phyloP scores from a whole-genome alignment of 2,888 invertebrate genomes.

The Dione juno region DNA sequence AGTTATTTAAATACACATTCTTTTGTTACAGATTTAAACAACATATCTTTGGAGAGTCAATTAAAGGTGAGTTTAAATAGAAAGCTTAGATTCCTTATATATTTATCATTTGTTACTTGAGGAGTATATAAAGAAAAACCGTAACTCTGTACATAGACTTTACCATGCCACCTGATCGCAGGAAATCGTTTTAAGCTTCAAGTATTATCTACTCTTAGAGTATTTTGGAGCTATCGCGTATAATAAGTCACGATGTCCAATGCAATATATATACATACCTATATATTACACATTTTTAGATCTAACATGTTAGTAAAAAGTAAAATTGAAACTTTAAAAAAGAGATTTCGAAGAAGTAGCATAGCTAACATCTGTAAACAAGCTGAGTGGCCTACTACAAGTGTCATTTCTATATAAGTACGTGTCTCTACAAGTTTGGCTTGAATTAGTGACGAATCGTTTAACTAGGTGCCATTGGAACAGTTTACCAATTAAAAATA shows the following conservation, averaged over 20 bases:
- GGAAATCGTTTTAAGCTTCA: too few species aligned
- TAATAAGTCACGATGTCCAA: too few species aligned
- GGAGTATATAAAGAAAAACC: too few species aligned
- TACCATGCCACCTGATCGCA: too few species aligned
- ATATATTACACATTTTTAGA: too few species aligned
- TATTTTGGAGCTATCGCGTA: too few species aligned
- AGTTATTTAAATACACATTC: background rate
- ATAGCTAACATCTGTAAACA: conserved; percentile 22
- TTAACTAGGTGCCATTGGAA: background rate
- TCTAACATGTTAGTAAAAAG: too few species aligned
- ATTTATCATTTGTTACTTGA: too few species aligned
- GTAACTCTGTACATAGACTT: too few species aligned
- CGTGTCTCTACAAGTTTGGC: conserved; percentile 40
- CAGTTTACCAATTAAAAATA: background rate
- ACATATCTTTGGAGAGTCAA: background rate
- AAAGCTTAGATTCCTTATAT: too few species aligned
- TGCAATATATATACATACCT: too few species aligned
- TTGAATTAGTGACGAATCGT: conserved; percentile 43
- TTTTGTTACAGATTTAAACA: conserved; percentile 13
- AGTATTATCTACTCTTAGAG: too few species aligned
- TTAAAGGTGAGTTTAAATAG: background rate
- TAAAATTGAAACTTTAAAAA: conserved; percentile 5
- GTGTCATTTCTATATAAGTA: conserved; percentile 45
- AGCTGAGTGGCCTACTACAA: conserved; percentile 17
- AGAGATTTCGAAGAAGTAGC: conserved; percentile 34